Evolutionary conservation across 2,888 invertebrate species (phyloP), one percentile per base, ranked within the genome.

Genomic region (Sericinus montela): DNA sequence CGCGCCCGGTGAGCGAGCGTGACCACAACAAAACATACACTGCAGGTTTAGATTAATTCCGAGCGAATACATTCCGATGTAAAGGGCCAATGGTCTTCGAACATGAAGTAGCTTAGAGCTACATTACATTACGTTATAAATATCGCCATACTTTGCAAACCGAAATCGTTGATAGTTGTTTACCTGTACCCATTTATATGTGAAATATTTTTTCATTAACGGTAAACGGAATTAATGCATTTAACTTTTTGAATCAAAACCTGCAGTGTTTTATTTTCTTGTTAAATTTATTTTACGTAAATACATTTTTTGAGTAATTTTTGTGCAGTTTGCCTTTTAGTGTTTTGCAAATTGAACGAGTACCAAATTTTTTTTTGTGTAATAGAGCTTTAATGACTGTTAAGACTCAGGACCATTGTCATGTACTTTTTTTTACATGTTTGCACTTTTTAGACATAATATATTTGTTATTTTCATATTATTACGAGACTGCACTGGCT

Each of bases 1-100:
- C 72, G 90, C 82, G 86, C 91, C 81, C 80, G 90, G 84, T 87
- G 86, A 88, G 87, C 78, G 82, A 80, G 86, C 86, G 84, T 86
- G 86, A 85, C 82, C 72, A 65, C 72, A 56, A 65, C 69, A 67
- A 72, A 56, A 48, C 58, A 54, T 58, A 73, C 86, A 85, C 78
- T 80, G 84, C 86, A 77, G 82, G 82, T 73, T 79, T 69, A 63
- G 72, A 75, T 70, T 54, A 57, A 53, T 55, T 56, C 61, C 59
- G 63, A 60, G 62, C 63, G 59, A 54, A 62, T 65, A 84, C 84
- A 85, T 84, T 84, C 85, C 86, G 52, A 49, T 39, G 38, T 53
- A 57, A 51, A 34, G 35, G 51, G 42, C 50, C 58, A 52, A 52
- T 59, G 54, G 51, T 29, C 14, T 36, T 41, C 37, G 41, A 30